Conservation (phyloP, 2,113 vertebrate genomes). For the Rhynchopsitta pachyrhyncha region DNA sequence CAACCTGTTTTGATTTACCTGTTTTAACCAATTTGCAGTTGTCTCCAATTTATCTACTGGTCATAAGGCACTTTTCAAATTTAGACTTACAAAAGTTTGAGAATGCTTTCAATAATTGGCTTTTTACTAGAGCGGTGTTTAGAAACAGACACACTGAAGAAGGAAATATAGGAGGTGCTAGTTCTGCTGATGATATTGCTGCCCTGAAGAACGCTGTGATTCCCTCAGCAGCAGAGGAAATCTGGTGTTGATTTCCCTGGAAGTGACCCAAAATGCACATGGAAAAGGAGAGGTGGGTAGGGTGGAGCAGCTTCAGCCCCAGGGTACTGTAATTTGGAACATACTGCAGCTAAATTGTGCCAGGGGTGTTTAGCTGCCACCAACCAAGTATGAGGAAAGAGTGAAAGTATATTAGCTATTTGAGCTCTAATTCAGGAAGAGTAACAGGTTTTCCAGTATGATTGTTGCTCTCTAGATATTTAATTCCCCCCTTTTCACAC, state of each 20-base stretch:
- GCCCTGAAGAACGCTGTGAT: background rate
- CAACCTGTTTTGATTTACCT: background rate
- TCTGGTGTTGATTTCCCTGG: background rate
- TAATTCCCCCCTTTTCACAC: background rate
- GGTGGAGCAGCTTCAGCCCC: background rate
- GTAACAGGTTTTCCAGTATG: background rate
- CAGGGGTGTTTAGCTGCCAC: background rate
- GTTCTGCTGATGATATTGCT: background rate
- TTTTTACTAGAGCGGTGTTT: background rate
- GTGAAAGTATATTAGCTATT: background rate
- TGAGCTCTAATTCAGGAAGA: background rate
- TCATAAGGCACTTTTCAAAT: background rate
- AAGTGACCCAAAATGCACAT: background rate
- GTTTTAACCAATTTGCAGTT: background rate
- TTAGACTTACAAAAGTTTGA: background rate
- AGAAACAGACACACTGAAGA: background rate
- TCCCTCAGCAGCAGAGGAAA: background rate
- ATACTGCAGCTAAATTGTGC: background rate
- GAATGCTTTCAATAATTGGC: background rate
- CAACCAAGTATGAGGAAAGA: background rate
- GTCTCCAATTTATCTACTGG: background rate
- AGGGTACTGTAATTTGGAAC: background rate
- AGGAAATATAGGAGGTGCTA: background rate
- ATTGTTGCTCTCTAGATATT: background rate
- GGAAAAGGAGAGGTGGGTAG: background rate